Percentiles rank a stretch among this genome's conserved stretches.
These are phyloP conservation scores for Agrotis puta DNA, from an alignment of 2,888 invertebrate genomes.

Conservation along the genomic window DNA sequence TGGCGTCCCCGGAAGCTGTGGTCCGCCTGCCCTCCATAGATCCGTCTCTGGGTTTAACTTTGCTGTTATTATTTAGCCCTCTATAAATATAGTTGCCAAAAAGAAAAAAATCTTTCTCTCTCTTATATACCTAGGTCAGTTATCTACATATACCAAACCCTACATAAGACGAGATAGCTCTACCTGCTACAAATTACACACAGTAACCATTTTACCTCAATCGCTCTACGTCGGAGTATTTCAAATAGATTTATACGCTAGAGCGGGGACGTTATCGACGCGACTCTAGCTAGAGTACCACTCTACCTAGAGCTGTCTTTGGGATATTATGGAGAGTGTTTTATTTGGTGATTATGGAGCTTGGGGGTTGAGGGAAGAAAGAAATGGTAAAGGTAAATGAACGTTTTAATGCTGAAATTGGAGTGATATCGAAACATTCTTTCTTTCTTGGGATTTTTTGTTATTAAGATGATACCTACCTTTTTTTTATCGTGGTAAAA, in stretches of 20 bases:
- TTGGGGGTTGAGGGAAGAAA: conserved; percentile 10
- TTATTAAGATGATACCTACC: background rate
- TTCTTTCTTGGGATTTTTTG: background rate
- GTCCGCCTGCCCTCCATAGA: no score
- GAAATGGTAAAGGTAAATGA: background rate
- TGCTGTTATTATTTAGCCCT: no score
- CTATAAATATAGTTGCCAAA: no score
- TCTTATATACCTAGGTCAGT: background rate
- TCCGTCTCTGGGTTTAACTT: no score
- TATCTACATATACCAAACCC: background rate
- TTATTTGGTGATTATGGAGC: conserved; percentile 59
- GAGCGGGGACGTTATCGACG: conserved; percentile 58
- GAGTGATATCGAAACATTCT: background rate
- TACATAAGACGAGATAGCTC: conserved; percentile 25
- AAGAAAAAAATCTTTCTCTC: no score
- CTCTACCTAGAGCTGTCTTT: conserved; percentile 56
- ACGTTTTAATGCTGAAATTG: background rate
- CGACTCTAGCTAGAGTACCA: conserved; percentile 53
- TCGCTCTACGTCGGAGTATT: conserved; percentile 63
- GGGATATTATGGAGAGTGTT: conserved; percentile 55
- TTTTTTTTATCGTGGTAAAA: no score
- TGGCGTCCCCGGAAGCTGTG: no score
- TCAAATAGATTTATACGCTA: conserved; percentile 63
- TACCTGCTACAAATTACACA: conserved; percentile 57
- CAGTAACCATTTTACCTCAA: conserved; percentile 61